Evolutionary conservation across 2,888 invertebrate species (phyloP), one percentile per base, ranked within the genome.

Genomic region (Oscheius myriophilus): DNA sequence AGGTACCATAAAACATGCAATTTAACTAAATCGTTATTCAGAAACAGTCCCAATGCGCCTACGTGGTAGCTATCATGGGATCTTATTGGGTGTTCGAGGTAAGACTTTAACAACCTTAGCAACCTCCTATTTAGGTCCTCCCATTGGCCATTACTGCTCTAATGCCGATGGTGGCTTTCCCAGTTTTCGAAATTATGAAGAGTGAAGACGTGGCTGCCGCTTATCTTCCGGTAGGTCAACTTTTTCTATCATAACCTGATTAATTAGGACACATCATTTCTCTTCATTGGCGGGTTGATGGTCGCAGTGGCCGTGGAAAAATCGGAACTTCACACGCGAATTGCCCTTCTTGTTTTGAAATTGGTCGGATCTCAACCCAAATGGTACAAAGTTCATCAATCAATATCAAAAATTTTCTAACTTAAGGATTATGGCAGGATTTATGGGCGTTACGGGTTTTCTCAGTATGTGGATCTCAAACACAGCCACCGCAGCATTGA

Each of bases 401-500:
- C 3, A 6, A 45, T 26, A 2, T 41, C 18, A 42, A 55, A 46
- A 18, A n/a, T 9, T 6, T 3, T 9, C 9, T 53, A 11, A 33
- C 76, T 75, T 62, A 25, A 67, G 79, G 59, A 83, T 85, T 25
- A 84, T 85, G 85, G 76, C 83, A 16, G 85, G 85, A 26, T 85
- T 85, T 61, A 85, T 85, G 85, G 58, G 53, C 0, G 83, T 82
- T 18, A 85, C 85, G 3, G 84, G n/a, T 43, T 14, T 25, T 63
- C 72, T 55, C 58, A 80, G 79, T 69, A 82, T 85, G 81, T 85
- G 79, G 78, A 85, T 85, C 49, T 85, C 84, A 61, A 89, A 89
- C 84, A 89, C 88, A 0, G 88, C 89, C 11, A 89, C 86, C 0
- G 81, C 86, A 9, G 85, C 83, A 12, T 93, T 95, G 93, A 94